These are phyloP conservation scores for Parauchenoglanis ngamensis DNA, from an alignment of 2,797 vertebrate genomes.

Conservation along the genomic window DNA sequence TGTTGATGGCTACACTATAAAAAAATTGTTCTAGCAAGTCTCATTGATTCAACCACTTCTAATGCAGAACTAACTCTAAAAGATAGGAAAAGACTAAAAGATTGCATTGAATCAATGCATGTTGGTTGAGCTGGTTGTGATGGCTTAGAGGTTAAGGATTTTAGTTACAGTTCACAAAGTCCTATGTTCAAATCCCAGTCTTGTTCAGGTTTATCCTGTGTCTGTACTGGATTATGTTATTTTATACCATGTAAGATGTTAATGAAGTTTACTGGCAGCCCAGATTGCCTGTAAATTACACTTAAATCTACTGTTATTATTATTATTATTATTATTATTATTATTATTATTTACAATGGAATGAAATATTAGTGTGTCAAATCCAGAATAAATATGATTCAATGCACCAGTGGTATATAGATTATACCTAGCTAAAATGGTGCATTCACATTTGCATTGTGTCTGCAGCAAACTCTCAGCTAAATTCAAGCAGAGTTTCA, in stretches of 20 bases:
- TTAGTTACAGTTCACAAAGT: neutral
- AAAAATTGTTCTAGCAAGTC: neutral
- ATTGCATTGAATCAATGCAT: neutral
- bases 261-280: neutral
- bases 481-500: neutral
- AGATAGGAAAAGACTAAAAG: neutral
- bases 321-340: too few relatives aligned
- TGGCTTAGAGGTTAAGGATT: neutral
- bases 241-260: neutral
- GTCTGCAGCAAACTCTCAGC: neutral
- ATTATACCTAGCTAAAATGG: neutral
- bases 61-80: neutral
- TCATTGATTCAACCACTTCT: neutral
- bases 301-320: neutral
- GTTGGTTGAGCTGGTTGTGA: neutral
- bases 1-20: neutral
- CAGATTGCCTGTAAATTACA: neutral
- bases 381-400: neutral
- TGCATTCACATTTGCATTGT: neutral
- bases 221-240: neutral
- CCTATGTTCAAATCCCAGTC: neutral
- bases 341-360: neutral
- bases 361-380: neutral
- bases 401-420: neutral
- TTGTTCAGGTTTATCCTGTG: neutral